Evolutionary conservation across 2,797 vertebrate species (phyloP).

Genomic region (Acanthiza pusilla): DNA sequence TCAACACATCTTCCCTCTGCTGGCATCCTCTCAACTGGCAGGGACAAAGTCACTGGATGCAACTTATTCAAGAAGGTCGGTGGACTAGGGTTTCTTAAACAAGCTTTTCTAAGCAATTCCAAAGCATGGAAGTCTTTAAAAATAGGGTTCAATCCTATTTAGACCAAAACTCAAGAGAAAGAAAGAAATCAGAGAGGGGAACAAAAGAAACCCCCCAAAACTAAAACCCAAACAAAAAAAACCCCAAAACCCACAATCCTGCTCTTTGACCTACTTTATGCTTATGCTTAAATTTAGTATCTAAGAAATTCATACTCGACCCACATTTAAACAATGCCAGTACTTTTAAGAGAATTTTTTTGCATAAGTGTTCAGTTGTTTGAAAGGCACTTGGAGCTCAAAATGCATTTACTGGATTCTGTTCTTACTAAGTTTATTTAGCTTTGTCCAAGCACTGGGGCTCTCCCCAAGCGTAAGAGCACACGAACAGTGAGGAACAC

Average conservation of each 20-base stretch:
- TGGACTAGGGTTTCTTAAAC: neutral
- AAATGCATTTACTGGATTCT: neutral
- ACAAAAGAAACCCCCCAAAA: accelerated
- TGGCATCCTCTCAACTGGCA: neutral
- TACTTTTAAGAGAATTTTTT: neutral
- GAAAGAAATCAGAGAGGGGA: neutral
- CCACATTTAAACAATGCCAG: neutral
- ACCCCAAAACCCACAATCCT: neutral
- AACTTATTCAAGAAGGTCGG: neutral
- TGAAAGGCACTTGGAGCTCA: neutral
- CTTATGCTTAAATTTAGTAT: neutral
- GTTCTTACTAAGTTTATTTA: neutral
- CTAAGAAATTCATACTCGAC: neutral
- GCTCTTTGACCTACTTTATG: neutral
- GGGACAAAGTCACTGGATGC: accelerated
- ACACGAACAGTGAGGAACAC: neutral
- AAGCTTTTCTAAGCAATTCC: neutral
- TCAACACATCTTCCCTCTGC: neutral
- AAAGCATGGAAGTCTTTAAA: neutral
- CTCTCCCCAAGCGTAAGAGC: neutral
- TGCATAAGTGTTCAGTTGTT: neutral
- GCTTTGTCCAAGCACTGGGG: neutral
- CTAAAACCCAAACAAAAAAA: accelerated
- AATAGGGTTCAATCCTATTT: neutral
- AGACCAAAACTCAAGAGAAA: neutral